phyloP scores from a whole-genome alignment of 1,140 invertebrate species.

The Asbolus verrucosus region DNA sequence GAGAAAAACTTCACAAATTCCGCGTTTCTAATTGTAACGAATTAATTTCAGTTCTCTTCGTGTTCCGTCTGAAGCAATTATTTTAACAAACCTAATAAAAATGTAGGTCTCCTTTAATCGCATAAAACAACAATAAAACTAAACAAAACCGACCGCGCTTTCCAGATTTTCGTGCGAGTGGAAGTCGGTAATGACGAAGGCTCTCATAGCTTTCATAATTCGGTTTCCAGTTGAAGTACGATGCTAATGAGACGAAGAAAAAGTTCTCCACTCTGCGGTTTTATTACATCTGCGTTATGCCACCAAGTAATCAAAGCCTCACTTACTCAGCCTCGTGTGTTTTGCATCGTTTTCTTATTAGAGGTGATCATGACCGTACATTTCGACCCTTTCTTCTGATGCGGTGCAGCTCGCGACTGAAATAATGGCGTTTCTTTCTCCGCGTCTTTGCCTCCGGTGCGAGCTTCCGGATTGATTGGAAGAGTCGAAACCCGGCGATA shows the following conservation, averaged over 20 bases:
- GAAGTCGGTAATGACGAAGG: background rate
- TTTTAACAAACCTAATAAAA: conserved; percentile 28
- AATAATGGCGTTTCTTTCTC: background rate
- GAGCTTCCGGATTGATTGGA: conserved; percentile 17
- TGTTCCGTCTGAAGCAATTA: background rate
- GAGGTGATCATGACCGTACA: no score
- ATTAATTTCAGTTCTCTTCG: conserved; percentile 8
- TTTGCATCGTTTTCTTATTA: background rate
- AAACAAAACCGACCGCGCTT: background rate
- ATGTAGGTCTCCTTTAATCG: background rate
- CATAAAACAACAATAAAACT: background rate
- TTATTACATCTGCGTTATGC: conserved; percentile 14
- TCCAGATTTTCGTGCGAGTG: background rate
- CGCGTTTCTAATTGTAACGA: conserved; percentile 3
- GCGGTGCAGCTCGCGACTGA: no score
- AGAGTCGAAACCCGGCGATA: background rate
- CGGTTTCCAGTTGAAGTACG: conserved; percentile 12
- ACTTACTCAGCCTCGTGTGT: background rate
- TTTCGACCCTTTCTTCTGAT: no score
- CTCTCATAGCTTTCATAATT: conserved; percentile 1
- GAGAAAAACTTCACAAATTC: background rate
- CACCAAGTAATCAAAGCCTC: background rate
- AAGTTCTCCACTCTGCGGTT: conserved; percentile 5
- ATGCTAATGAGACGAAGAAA: conserved; percentile 7
- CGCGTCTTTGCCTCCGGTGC: background rate